Conservation (phyloP, 2,888 invertebrate species). For the Troides oblongomaculatus region DNA sequence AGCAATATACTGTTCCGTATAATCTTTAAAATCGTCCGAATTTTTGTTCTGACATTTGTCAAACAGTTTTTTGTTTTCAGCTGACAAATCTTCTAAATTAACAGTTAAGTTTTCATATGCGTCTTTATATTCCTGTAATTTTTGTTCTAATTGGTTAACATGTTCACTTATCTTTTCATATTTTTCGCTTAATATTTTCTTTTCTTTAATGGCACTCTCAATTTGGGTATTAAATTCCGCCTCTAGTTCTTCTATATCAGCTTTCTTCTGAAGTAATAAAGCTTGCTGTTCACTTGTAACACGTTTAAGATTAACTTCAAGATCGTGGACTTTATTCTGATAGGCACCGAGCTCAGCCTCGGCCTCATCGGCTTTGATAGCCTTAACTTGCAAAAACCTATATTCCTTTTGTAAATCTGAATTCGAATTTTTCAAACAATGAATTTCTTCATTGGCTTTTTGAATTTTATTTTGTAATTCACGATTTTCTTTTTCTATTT, state of each 20-base stretch:
- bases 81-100: conserved; percentile 58
- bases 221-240: conserved; percentile 69
- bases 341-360: conserved; percentile 56
- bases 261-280: conserved; percentile 65
- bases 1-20: conserved; percentile 72
- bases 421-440: conserved; percentile 65
- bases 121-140: conserved; percentile 58
- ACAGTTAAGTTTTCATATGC: conserved; percentile 56
- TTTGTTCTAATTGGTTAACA: conserved; percentile 56
- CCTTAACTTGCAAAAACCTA: conserved; percentile 56
- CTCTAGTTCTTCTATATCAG: conserved; percentile 70
- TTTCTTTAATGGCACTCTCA: conserved; percentile 70
- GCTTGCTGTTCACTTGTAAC: conserved; percentile 59
- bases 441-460: conserved; percentile 74
- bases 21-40: conserved; percentile 52
- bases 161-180: conserved; percentile 74
- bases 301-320: conserved; percentile 68
- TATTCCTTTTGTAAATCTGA: conserved; percentile 68
- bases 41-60: conserved; percentile 46
- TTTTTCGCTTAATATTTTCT: conserved; percentile 71
- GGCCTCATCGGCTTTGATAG: conserved; percentile 51
- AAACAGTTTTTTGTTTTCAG: conserved; percentile 55
- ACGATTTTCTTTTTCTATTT: conserved; percentile 78
- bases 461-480: conserved; percentile 78
- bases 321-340: conserved; percentile 59